Conservation (phyloP, 2,888 invertebrate species). For the Thysanoteuthis rhombus region DNA sequence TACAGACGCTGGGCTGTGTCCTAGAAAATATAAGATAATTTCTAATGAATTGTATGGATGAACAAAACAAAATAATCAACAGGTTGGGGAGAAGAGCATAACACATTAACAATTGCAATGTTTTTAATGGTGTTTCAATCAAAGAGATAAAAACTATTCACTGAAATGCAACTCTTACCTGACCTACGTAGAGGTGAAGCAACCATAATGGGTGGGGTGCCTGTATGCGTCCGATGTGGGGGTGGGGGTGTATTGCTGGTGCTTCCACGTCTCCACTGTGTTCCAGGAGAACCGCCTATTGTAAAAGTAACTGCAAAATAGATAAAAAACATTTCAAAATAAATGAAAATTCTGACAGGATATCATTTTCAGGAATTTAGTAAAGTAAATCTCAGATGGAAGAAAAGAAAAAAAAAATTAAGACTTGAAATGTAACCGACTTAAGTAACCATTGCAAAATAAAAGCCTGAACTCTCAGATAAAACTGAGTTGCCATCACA, state of each 20-base stretch:
- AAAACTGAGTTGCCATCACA: too few relatives aligned
- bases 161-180: constrained; percentile 48
- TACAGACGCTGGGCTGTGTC: constrained; percentile 42
- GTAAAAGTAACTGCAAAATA: constrained; percentile 67
- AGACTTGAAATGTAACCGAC: too few relatives aligned
- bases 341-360: too few relatives aligned
- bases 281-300: constrained; percentile 84
- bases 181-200: constrained; percentile 75
- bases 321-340: background rate
- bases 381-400: too few relatives aligned
- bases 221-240: constrained; percentile 36
- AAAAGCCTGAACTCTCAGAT: too few relatives aligned
- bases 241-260: constrained; percentile 48
- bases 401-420: too few relatives aligned
- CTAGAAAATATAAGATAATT: background rate
- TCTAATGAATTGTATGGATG: too few relatives aligned
- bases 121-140: background rate
- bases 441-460: too few relatives aligned
- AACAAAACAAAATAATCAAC: too few relatives aligned
- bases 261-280: constrained; percentile 60
- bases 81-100: background rate
- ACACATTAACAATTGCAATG: background rate
- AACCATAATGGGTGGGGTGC: constrained; percentile 72
- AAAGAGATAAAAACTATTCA: constrained; percentile 32
- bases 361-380: too few relatives aligned